These are phyloP conservation scores for Lasioglossum baleicum DNA, from an alignment of 1,140 invertebrate genomes.

Conservation along the genomic window DNA sequence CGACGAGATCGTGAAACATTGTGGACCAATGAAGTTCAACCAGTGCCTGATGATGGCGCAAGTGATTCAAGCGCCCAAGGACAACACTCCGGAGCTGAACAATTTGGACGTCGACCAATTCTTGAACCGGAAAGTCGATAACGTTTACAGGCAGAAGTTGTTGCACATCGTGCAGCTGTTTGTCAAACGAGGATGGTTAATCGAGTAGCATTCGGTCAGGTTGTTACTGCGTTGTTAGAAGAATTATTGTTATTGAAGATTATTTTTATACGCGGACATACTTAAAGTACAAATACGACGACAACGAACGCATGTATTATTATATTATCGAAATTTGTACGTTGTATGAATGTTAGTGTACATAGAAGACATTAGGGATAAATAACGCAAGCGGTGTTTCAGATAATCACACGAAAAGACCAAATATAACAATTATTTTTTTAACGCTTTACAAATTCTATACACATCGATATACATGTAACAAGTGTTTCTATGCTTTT, in stretches of 20 bases:
- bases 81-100: slow-evolving; percentile 62
- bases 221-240: background rate
- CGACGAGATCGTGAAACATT: slow-evolving; percentile 65
- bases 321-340: slow-evolving; percentile 11
- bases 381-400: background rate
- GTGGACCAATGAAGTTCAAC: slow-evolving; percentile 67
- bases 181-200: slow-evolving; percentile 69
- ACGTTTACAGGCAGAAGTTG: slow-evolving; percentile 71
- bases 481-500: too few relatives aligned
- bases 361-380: slow-evolving; percentile 28
- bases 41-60: slow-evolving; percentile 77
- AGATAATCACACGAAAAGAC: background rate
- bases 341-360: slow-evolving; percentile 7
- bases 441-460: background rate
- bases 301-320: background rate
- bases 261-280: slow-evolving; percentile 10
- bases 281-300: slow-evolving; percentile 7
- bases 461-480: too few relatives aligned
- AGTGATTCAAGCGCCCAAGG: slow-evolving; percentile 74
- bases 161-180: slow-evolving; percentile 67
- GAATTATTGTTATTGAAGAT: slow-evolving; percentile 8
- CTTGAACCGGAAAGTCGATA: slow-evolving; percentile 60
- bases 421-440: slow-evolving; percentile 13
- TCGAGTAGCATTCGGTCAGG: slow-evolving; percentile 29
- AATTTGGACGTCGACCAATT: slow-evolving; percentile 66